These are phyloP conservation scores for Salvator merianae DNA, from an alignment of 2,113 vertebrate species.

Conservation along the genomic window DNA sequence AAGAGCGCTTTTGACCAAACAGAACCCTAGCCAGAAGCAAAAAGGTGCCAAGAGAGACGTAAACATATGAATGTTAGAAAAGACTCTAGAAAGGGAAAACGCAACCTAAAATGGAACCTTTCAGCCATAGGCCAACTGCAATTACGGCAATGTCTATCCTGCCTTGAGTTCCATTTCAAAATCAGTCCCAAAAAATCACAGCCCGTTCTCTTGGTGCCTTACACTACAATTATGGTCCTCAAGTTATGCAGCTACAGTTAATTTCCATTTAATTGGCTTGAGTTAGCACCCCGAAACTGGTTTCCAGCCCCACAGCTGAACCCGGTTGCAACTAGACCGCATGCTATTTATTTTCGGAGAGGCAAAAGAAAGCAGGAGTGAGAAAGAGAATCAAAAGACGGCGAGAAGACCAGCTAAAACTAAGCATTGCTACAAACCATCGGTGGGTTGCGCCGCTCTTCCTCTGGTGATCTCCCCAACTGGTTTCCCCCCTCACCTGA, in stretches of 20 bases:
- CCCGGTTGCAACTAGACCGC: not conserved
- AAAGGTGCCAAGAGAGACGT: not conserved
- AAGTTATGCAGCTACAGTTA: not conserved
- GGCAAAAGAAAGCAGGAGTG: not conserved
- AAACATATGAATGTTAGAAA: not conserved
- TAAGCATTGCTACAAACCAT: rapidly evolving
- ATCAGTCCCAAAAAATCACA: not conserved
- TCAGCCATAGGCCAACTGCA: not conserved
- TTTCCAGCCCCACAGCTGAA: not conserved
- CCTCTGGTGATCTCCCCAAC: not conserved
- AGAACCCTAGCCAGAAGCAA: rapidly evolving
- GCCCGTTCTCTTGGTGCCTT: not conserved
- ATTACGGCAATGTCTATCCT: not conserved
- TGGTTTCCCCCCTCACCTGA: rapidly evolving
- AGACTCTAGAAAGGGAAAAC: constrained; percentile 30
- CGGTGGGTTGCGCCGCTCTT: not conserved
- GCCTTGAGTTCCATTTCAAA: not conserved
- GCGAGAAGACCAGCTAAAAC: rapidly evolving
- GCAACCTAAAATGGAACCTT: constrained; percentile 65
- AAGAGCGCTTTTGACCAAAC: not conserved
- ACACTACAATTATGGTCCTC: rapidly evolving
- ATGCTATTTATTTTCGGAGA: not conserved
- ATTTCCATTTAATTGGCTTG: rapidly evolving
- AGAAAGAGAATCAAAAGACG: not conserved
- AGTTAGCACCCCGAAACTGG: not conserved